A percentile compares a stretch with the other conserved stretches of the same genome.
phyloP scores from a whole-genome alignment of 2,888 invertebrate species.

The Pyrgus malvae region DNA sequence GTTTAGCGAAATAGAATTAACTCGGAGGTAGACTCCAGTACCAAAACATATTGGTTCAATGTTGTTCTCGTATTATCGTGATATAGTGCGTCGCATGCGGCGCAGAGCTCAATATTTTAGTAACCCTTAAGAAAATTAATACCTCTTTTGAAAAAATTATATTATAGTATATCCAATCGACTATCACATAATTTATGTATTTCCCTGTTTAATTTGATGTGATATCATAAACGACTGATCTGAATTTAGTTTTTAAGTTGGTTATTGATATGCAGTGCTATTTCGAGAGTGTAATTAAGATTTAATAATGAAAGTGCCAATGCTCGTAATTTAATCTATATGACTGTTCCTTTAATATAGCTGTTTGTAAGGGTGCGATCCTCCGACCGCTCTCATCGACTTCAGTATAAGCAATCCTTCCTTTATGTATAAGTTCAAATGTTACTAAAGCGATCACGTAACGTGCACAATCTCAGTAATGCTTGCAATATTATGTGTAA shows the following conservation, averaged over 20 bases:
- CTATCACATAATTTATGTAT: constrained; percentile 75
- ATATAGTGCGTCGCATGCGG: constrained; percentile 76
- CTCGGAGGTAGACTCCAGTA: constrained; percentile 75
- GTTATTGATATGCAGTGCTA: constrained; percentile 82
- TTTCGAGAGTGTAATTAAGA: constrained; percentile 80
- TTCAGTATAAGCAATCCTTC: constrained; percentile 68
- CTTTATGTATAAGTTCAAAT: constrained; percentile 57
- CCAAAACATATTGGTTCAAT: constrained; percentile 80
- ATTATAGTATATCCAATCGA: constrained; percentile 76
- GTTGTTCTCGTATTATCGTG: constrained; percentile 80
- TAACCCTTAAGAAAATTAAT: constrained; percentile 81
- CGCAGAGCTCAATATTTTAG: constrained; percentile 82
- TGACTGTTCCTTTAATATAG: constrained; percentile 77
- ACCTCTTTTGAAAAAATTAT: constrained; percentile 81
- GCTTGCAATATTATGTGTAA: constrained; percentile 80
- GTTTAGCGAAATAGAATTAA: constrained; percentile 80
- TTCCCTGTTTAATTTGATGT: constrained; percentile 83
- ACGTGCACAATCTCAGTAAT: constrained; percentile 81
- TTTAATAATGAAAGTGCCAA: constrained; percentile 83
- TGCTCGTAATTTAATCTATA: constrained; percentile 81
- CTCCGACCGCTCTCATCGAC: constrained; percentile 43
- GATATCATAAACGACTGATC: constrained; percentile 84
- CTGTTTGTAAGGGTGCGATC: constrained; percentile 48
- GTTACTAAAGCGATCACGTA: constrained; percentile 65
- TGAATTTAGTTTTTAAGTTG: constrained; percentile 84